Evolutionary conservation across 2,888 invertebrate genomes (phyloP).

Genomic region (Mimumesa dahlbomi): DNA sequence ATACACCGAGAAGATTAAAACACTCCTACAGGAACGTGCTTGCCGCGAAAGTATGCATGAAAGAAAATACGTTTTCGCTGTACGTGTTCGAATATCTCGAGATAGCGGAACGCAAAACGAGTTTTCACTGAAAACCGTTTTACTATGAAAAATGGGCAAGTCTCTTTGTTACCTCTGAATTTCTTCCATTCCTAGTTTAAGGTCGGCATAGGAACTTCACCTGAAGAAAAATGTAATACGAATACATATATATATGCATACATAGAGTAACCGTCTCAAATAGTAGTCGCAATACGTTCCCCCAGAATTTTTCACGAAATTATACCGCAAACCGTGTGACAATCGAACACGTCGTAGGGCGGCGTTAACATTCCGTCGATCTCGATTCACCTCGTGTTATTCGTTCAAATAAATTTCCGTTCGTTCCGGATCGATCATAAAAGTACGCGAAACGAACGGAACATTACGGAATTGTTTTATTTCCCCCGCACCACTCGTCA

Average conservation of each 20-base stretch:
- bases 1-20: too few relatives aligned
- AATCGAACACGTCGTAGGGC: too few relatives aligned
- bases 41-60: constrained; percentile 4
- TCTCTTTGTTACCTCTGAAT: constrained; percentile 30
- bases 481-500: too few relatives aligned
- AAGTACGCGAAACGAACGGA: too few relatives aligned
- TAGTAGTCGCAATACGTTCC: not conserved
- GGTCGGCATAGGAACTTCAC: not conserved
- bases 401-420: too few relatives aligned
- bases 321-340: not conserved
- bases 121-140: constrained; percentile 20
- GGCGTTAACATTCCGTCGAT: too few relatives aligned
- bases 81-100: constrained; percentile 10
- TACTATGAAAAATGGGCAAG: constrained; percentile 10
- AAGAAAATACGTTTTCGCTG: constrained; percentile 1
- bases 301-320: not conserved
- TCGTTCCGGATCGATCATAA: too few relatives aligned
- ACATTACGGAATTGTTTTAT: too few relatives aligned
- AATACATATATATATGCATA: too few relatives aligned
- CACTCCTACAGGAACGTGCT: too few relatives aligned
- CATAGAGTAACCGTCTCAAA: constrained; percentile 2
- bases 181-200: constrained; percentile 18
- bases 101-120: not conserved
- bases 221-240: not conserved
- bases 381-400: too few relatives aligned